Evolutionary conservation across 1,140 invertebrate genomes (phyloP).

Genomic region (Drosophila tristis): DNA sequence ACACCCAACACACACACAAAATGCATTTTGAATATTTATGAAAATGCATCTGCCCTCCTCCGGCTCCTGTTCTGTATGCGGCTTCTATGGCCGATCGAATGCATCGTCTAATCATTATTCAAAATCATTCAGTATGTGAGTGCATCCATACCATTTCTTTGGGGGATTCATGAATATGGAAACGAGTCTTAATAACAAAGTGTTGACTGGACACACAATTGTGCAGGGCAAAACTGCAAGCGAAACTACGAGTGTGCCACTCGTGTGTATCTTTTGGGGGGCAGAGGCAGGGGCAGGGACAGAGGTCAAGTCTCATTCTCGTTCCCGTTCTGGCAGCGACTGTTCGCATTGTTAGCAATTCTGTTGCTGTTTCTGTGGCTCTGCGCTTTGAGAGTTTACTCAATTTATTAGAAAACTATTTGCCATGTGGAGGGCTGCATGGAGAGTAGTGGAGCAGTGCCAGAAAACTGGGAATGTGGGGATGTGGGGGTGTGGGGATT

Average conservation of each 20-base stretch:
- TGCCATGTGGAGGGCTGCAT: constrained; percentile 5
- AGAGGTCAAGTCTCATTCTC: not conserved
- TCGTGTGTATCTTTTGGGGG: too few species aligned
- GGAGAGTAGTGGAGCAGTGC: not conserved
- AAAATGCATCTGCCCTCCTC: constrained; percentile 25
- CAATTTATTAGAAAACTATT: constrained; percentile 48
- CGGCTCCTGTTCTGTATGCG: not conserved
- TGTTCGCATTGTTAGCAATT: constrained; percentile 35
- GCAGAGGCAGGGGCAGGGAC: not conserved
- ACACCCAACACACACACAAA: constrained; percentile 8
- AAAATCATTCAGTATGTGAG: constrained; percentile 38
- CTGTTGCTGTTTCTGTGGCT: not conserved
- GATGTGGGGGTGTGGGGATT: too few species aligned
- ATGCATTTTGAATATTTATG: constrained; percentile 74
- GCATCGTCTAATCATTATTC: constrained; percentile 59
- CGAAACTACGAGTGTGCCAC: constrained; percentile 1
- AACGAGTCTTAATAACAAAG: constrained; percentile 50
- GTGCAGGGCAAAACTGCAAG: constrained; percentile 15
- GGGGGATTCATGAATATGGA: constrained; percentile 57
- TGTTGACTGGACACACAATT: constrained; percentile 19
- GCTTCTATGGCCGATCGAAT: constrained; percentile 38
- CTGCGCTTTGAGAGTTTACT: constrained; percentile 28
- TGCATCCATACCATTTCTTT: not conserved
- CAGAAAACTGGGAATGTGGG: too few species aligned
- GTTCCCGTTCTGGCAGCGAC: not conserved